These are phyloP conservation scores for Arenicola marina DNA, from an alignment of 2,888 invertebrate genomes.

Conservation along the genomic window DNA sequence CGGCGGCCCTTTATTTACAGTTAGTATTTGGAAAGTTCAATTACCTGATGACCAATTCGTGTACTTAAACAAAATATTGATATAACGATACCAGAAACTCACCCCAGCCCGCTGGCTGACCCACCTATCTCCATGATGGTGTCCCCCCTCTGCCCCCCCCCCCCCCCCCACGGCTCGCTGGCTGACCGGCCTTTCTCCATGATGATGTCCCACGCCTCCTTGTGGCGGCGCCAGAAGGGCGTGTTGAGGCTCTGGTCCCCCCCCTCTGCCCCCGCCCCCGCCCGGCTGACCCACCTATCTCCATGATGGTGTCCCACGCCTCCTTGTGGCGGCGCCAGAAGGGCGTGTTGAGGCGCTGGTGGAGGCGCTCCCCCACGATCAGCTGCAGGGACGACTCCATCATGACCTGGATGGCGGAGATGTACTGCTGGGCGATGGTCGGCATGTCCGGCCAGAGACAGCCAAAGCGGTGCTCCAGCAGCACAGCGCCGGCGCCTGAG, in stretches of 20 bases:
- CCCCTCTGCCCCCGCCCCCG: too few species aligned
- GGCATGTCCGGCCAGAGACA: slow-evolving; percentile 52
- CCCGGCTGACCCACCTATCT: slow-evolving; percentile 48
- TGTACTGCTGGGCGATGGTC: slow-evolving; percentile 63
- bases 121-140: slow-evolving; percentile 50
- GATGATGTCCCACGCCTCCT: slow-evolving; percentile 53
- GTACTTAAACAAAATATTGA: too few species aligned
- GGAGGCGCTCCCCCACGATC: slow-evolving; percentile 52
- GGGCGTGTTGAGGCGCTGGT: slow-evolving; percentile 47
- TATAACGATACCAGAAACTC: too few species aligned
- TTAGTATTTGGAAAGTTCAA: too few species aligned
- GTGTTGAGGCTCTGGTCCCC: slow-evolving; percentile 49
- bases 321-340: slow-evolving; percentile 53
- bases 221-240: slow-evolving; percentile 52
- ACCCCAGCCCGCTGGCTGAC: too few species aligned
- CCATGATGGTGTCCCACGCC: slow-evolving; percentile 55
- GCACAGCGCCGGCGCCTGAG: slow-evolving; percentile 47
- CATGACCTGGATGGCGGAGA: slow-evolving; percentile 50
- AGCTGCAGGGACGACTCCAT: slow-evolving; percentile 53
- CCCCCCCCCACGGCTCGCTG: too few species aligned
- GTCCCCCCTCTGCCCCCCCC: too few species aligned
- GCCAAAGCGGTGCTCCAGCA: slow-evolving; percentile 52
- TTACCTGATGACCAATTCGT: too few species aligned
- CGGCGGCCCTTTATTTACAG: too few species aligned
- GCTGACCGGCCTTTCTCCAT: slow-evolving; percentile 48